Evolutionary conservation across 2,888 invertebrate species (phyloP), one percentile per base, ranked within the genome.

Genomic region (Cataglyphis cursor): DNA sequence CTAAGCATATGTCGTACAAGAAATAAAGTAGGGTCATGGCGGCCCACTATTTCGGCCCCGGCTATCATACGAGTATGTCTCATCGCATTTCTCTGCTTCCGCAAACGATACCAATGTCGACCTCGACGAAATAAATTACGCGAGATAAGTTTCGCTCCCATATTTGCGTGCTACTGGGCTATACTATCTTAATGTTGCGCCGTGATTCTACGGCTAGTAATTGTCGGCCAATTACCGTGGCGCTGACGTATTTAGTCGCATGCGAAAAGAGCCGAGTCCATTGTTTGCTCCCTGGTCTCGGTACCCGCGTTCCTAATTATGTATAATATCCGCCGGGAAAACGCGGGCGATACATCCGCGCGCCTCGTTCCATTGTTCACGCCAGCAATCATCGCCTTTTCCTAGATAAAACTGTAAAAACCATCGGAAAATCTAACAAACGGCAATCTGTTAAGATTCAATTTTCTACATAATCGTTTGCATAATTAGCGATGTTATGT

Each of bases 181-280:
- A 59, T 74, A 62, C 76, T 51, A 62, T 73, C 75, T 81, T 75
- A 75, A 66, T 61, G 66, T 64, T 38, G 66, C 78, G 66, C 78
- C 44, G 84, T 86, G 75, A 87, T 89, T 82, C 82, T 61, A 85
- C 88, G 87, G 82, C 86, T 86, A 90, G 89, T 92, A 92, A 92
- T 92, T 92, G 92, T 88, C 88, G 80, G 85, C 89, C 92, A 92
- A 93, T 93, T 92, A 93, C 90, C 89, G 88, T 83, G 81, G 84
- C 85, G 89, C 89, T 90, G 91, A 89, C 90, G 91, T 89, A 90
- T 91, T 93, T 92, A 92, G 92, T 92, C 90, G 89, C 91, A 89
- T 90, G 91, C 89, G 91, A 91, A 92, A 92, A 91, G 87, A 87
- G 87, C 85, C 87, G 86, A n/a, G n/a, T 87, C 88, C 88, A 92